These are phyloP conservation scores for Cichlasoma orientale DNA, from an alignment of 2,797 vertebrate species.

Conservation along the genomic window DNA sequence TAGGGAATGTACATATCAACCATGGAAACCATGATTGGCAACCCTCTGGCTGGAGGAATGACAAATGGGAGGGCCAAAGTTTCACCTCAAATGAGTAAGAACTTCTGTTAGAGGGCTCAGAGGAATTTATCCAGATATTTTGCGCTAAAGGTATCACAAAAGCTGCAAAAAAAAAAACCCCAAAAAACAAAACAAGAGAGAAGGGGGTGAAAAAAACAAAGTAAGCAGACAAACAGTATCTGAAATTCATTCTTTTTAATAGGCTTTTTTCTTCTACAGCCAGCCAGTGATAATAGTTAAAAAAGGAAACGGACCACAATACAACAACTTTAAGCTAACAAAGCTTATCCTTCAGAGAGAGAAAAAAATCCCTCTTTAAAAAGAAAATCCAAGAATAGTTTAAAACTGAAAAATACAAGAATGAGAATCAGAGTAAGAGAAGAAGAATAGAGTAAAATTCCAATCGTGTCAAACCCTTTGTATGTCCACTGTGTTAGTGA, in stretches of 20 bases:
- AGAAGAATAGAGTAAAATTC: not conserved
- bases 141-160: not conserved
- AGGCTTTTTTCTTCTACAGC: no score
- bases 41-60: not conserved
- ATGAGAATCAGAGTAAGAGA: not conserved
- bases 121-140: not conserved
- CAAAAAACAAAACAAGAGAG: not conserved
- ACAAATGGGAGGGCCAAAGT: not conserved
- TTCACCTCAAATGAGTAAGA: not conserved
- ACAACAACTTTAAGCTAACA: not conserved
- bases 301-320: not conserved
- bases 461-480: not conserved
- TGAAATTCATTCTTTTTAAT: not conserved
- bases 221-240: not conserved
- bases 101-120: not conserved
- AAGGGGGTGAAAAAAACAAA: not conserved
- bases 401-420: not conserved
- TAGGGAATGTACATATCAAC: rapidly evolving
- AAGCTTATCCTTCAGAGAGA: not conserved
- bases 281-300: not conserved
- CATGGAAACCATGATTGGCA: not conserved
- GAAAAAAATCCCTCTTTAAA: not conserved
- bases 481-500: not conserved
- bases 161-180: no score
- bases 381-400: not conserved